Base-by-base conservation (phyloP, 2,888 invertebrate genomes). In the Cylindroiulus punctatus region DNA sequence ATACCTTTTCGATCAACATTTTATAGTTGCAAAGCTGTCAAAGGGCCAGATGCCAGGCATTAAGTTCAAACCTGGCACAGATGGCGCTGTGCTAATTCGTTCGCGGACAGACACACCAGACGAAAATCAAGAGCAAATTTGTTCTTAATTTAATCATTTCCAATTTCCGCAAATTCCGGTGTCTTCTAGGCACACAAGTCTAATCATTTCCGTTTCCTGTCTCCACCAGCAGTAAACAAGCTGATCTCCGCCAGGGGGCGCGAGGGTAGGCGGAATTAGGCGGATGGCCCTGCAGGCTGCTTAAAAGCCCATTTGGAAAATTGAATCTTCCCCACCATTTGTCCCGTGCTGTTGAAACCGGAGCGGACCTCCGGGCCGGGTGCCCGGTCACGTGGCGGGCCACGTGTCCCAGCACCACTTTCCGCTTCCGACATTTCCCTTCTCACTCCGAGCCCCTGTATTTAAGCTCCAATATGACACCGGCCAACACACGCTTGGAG, bases 221-320 rank as follows among this genome's bases (percentile, higher is more conserved):
- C 7, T 52, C n/a, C n/a, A n/a, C 52, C 52, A 19, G 19, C 1
- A 52, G 19, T 12, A 10, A 52, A 52, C 1, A 52, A n/a, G 52
- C 52, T 52, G 52, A 52, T 52, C 52, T 47, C 52, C 52, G 52
- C 52, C 52, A 52, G 52, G n/a, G 52, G 52, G 52, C 1, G n/a
- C n/a, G 12, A 19, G 1, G n/a, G 2, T 17, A 47, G 47, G 12
- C n/a, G 17, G 52, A 52, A 52, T 52, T 52, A 52, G 52, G 10
- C n/a, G 1, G 52, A n/a, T 52, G 52, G 52, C 52, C 52, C 52
- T 52, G 19, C 52, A 52, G 52, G 52, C 52, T 52, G 52, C 52
- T 52, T 52, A 52, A 52, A 52, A 52, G 52, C 52, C 52, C 52
- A 52, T 52, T 52, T 52, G 52, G 52, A 52, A 52, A 52, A 52